Percentiles rank a stretch among this genome's conserved stretches.
These are phyloP conservation scores for Tipula unca DNA, from an alignment of 2,888 invertebrate genomes.

Conservation along the genomic window DNA sequence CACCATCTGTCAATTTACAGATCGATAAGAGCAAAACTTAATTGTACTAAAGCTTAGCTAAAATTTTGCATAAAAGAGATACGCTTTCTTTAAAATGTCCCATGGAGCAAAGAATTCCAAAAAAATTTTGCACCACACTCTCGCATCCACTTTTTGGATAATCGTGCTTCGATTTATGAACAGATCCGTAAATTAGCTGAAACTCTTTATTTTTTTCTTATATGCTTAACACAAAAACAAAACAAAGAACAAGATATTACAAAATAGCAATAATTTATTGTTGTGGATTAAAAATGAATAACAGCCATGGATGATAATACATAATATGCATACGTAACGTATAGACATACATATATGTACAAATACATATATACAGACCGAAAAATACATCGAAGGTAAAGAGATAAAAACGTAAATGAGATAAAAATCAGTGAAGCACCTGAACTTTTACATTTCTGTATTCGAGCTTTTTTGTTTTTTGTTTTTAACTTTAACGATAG, in stretches of 20 bases:
- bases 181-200: neutral
- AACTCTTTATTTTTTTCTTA: neutral
- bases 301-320: neutral
- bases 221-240: neutral
- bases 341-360: neutral
- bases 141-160: too few species aligned
- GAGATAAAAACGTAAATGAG: neutral
- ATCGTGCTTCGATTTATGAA: too few species aligned
- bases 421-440: neutral
- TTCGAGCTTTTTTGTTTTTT: neutral
- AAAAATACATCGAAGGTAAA: neutral
- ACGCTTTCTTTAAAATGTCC: too few species aligned
- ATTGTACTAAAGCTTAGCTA: too few species aligned
- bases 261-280: neutral
- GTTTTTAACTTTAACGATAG: neutral
- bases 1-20: too few species aligned
- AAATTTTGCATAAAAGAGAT: too few species aligned
- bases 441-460: neutral
- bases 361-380: neutral
- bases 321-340: too few species aligned
- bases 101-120: too few species aligned
- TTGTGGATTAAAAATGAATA: neutral
- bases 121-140: too few species aligned
- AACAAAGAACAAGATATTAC: neutral
- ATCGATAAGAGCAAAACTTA: too few species aligned